These are phyloP conservation scores for Axis porcinus DNA, from an alignment of 2,113 vertebrate species.

Conservation along the genomic window DNA sequence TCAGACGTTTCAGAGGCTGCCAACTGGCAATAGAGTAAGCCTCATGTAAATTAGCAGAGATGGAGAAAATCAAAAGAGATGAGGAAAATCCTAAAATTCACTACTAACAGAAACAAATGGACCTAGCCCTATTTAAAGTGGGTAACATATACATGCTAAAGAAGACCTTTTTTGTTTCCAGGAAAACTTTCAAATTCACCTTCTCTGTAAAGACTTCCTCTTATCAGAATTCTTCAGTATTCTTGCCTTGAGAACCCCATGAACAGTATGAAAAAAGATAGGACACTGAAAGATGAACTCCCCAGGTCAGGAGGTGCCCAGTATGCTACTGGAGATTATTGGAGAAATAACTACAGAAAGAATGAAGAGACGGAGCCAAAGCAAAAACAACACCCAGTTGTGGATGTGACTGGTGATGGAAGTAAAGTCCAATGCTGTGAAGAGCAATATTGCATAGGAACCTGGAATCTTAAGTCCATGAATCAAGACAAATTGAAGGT, in stretches of 20 bases:
- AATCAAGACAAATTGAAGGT: neutral
- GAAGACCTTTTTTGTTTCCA: neutral
- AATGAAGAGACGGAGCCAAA: neutral
- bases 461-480: neutral
- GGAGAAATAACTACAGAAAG: neutral
- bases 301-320: neutral
- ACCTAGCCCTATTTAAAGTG: neutral
- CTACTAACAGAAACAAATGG: neutral
- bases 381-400: neutral
- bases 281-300: neutral
- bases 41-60: neutral
- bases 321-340: neutral
- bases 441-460: neutral
- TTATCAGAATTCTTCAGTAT: neutral
- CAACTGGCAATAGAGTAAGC: neutral
- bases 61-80: neutral
- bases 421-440: neutral
- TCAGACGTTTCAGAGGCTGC: neutral
- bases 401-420: neutral
- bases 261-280: neutral
- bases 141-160: neutral
- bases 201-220: neutral
- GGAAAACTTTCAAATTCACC: neutral
- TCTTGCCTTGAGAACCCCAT: neutral
- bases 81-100: neutral